Evolutionary conservation across 2,888 invertebrate genomes (phyloP).

Genomic region (Limnephilus lunatus): DNA sequence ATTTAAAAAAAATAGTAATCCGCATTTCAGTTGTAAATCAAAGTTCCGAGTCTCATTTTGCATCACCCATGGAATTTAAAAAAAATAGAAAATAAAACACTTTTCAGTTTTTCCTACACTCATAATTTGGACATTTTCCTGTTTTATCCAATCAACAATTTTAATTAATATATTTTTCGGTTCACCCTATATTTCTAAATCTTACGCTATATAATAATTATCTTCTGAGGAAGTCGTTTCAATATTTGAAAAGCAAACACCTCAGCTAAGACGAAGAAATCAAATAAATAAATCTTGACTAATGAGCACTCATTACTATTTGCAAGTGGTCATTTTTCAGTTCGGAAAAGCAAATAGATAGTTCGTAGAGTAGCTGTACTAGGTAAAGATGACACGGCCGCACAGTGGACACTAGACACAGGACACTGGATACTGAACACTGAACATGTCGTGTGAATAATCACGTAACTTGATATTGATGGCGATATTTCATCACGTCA

Average conservation of each 20-base stretch:
- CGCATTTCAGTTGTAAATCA: too few relatives aligned
- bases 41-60: too few relatives aligned
- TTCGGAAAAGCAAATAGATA: neutral
- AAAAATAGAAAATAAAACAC: too few relatives aligned
- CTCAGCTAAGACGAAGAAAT: neutral
- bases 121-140: too few relatives aligned
- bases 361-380: neutral
- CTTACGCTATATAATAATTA: neutral
- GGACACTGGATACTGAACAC: neutral
- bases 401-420: neutral
- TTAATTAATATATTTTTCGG: neutral
- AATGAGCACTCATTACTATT: neutral
- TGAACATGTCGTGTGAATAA: neutral
- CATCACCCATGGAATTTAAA: too few relatives aligned
- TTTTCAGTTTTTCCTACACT: too few relatives aligned
- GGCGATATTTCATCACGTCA: neutral
- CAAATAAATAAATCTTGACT: neutral
- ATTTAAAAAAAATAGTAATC: too few relatives aligned
- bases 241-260: neutral
- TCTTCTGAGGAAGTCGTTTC: neutral
- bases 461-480: slow-evolving; percentile 18
- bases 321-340: neutral
- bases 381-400: slow-evolving; percentile 14
- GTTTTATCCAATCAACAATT: too few relatives aligned
- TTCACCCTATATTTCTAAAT: neutral